Evolutionary conservation across 2,888 invertebrate genomes (phyloP), one percentile per base, ranked within the genome.

Genomic region (Limnephilus marmoratus): DNA sequence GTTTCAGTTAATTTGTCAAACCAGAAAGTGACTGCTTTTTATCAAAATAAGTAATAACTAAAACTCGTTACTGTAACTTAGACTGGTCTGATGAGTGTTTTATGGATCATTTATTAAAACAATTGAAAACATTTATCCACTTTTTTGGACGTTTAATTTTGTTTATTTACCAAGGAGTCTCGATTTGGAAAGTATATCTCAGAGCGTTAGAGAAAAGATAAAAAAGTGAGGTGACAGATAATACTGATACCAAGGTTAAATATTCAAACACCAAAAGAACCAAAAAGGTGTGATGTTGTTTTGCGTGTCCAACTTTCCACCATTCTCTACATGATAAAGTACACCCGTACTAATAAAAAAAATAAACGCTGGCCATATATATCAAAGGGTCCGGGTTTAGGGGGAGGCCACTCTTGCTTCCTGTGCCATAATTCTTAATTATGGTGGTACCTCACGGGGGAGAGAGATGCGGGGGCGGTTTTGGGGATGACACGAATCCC

Each of bases 341-440:
- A 85, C 85, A 45, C n/a, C 29, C 45, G 45, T 85, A 13, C 41
- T 24, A 68, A 88, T 88, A 88, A 68, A 88, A 88, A 88, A 88
- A 88, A 68, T 87, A 80, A 80, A 88, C 53, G 29, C 85, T 34
- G 85, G 34, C 85, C 53, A 53, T 29, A 85, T 90, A 85, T 90
- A 85, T 90, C 90, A 83, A 37, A 15, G 37, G 53, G 68, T 31
- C 37, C 24, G 68, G 85, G 88, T 82, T 83, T n/a, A n/a, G 88
- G 81, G 81, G 90, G 81, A 80, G 53, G 85, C 90, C 92, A 85
- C 90, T 90, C 91, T 80, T 86, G 81, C 90, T 92, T 85, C n/a
- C 81, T 53, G 53, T 15, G 87, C 93, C 88, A 93, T 93, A 92
- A 91, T 93, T 93, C 93, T 93, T 93, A 93, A 93, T 93, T 93